Percentiles rank a stretch among this genome's conserved stretches.
Conservation (phyloP, 2,888 invertebrate species). For the Yponomeuta evonymella region DNA sequence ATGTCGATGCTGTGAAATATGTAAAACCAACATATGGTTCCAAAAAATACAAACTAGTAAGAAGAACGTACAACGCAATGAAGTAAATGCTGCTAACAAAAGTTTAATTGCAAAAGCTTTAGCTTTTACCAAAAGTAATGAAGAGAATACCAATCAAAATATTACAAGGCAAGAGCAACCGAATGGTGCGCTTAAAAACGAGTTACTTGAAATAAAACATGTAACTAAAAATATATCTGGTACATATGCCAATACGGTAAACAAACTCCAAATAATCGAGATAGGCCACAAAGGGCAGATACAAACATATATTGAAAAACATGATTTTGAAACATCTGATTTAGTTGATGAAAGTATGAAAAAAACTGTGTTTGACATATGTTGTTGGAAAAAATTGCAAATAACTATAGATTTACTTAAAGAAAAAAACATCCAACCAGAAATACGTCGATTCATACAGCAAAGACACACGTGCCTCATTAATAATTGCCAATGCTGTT, state of each 20-base stretch:
- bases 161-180: not conserved
- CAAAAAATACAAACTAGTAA: not conserved
- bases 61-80: not conserved
- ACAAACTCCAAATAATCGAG: not conserved
- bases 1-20: not conserved
- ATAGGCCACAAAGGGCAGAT: not conserved
- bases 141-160: not conserved
- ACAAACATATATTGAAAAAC: not conserved
- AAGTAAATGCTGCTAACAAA: not conserved
- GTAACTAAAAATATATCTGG: not conserved
- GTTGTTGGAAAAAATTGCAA: slow-evolving; percentile 37
- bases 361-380: slow-evolving; percentile 10
- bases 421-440: slow-evolving; percentile 10
- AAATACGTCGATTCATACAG: not conserved
- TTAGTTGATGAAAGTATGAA: slow-evolving; percentile 7
- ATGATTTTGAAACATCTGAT: not conserved
- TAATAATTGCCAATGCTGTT: not conserved
- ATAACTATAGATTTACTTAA: slow-evolving; percentile 5
- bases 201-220: not conserved
- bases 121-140: not conserved
- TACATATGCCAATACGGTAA: not conserved
- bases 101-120: slow-evolving; percentile 5
- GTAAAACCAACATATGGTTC: not conserved
- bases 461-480: not conserved
- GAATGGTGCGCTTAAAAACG: not conserved